These are phyloP conservation scores for Notodromas monacha DNA, from an alignment of 2,888 invertebrate genomes.

Conservation along the genomic window DNA sequence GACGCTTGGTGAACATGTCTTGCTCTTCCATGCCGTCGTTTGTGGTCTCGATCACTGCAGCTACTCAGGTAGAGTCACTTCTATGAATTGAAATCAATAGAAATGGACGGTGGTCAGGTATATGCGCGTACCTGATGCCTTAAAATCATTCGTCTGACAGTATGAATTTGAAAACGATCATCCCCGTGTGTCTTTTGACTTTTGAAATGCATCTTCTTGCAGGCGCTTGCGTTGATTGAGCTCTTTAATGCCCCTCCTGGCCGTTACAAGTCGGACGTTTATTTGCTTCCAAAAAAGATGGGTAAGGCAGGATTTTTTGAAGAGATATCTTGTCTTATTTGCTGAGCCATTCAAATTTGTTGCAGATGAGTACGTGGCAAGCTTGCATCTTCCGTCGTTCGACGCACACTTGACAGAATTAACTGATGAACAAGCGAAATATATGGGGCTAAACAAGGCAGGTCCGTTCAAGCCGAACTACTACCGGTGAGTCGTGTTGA, in stretches of 20 bases:
- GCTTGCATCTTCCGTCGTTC: conserved; percentile 77
- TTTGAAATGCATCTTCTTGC: conserved; percentile 10
- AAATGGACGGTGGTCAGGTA: no score
- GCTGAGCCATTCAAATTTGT: no score
- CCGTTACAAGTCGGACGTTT: conserved; percentile 84
- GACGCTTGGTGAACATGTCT: conserved; percentile 57
- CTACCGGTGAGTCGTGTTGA: conserved; percentile 32
- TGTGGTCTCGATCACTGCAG: conserved; percentile 86
- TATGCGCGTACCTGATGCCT: not conserved
- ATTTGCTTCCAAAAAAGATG: conserved; percentile 92
- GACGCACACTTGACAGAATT: conserved; percentile 89
- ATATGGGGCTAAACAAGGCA: conserved; percentile 81
- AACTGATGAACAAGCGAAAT: conserved; percentile 83
- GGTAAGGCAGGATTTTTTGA: conserved; percentile 20
- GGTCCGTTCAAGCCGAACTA: conserved; percentile 97
- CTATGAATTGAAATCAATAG: no score
- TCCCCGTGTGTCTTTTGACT: not conserved
- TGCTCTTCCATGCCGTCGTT: conserved; percentile 91
- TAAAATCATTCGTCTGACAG: conserved; percentile 1
- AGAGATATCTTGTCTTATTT: conserved; percentile 5
- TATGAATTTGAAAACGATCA: no score
- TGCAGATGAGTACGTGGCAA: conserved; percentile 82
- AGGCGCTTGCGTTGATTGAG: conserved; percentile 76
- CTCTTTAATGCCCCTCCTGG: conserved; percentile 78
- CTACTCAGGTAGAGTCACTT: conserved; percentile 35